A percentile compares a stretch with the other conserved stretches of the same genome.
Conservation (phyloP, 2,113 vertebrate species). For the Paracyprichromis sp. region DNA sequence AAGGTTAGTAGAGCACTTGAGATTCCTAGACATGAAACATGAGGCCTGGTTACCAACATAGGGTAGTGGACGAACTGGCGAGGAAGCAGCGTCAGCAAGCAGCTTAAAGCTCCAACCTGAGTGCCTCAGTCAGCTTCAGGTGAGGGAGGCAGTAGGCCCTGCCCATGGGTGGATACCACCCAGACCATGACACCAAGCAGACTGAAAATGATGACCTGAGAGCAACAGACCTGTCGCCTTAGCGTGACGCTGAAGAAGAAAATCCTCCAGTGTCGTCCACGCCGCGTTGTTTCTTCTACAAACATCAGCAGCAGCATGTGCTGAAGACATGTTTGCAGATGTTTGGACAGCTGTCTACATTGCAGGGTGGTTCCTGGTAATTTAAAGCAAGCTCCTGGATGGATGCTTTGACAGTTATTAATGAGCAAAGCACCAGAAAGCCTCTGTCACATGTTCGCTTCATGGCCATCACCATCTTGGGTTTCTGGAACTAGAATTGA, state of each 20-base stretch:
- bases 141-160: too few species aligned
- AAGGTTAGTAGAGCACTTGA: too few species aligned
- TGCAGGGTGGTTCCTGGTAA: background rate
- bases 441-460: background rate
- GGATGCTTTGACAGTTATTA: background rate
- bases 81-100: too few species aligned
- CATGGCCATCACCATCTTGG: background rate
- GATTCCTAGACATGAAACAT: accelerated
- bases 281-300: background rate
- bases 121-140: too few species aligned
- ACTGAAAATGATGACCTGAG: too few species aligned
- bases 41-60: too few species aligned
- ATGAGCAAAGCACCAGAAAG: background rate
- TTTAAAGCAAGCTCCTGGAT: background rate
- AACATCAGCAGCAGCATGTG: background rate
- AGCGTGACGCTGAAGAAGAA: background rate
- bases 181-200: too few species aligned
- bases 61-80: too few species aligned
- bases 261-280: background rate
- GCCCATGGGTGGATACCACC: too few species aligned
- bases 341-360: background rate
- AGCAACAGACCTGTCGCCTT: background rate
- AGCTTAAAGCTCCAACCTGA: too few species aligned
- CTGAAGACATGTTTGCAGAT: background rate
- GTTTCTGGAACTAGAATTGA: background rate